phyloP scores from a whole-genome alignment of 2,113 vertebrate species.

The Cebidichthys violaceus region DNA sequence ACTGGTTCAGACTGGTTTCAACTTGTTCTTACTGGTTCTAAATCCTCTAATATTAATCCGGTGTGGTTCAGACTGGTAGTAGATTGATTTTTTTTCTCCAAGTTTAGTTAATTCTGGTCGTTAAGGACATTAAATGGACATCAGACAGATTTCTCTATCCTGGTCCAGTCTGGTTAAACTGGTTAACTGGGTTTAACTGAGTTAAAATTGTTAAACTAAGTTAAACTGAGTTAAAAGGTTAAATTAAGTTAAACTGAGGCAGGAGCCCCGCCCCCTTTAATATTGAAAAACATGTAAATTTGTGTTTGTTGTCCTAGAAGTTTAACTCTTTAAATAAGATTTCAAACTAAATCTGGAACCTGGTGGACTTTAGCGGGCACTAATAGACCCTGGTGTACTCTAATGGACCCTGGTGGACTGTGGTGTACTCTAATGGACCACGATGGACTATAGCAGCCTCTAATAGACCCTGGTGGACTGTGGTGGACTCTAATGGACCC shows the following conservation, averaged over 20 bases:
- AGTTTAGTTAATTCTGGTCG: neutral
- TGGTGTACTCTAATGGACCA: neutral
- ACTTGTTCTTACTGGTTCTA: neutral
- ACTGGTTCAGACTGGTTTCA: neutral
- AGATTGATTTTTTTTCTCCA: too few species aligned
- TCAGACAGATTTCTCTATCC: neutral
- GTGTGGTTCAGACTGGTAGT: neutral
- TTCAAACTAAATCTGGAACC: neutral
- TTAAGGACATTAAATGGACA: constrained; percentile 10
- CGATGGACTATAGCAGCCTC: neutral
- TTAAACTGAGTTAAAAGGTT: neutral
- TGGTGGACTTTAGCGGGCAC: neutral
- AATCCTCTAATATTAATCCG: too few species aligned
- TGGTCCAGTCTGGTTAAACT: neutral
- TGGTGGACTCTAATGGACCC: neutral
- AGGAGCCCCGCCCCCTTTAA: too few species aligned
- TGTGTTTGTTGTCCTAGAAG: neutral
- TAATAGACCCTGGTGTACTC: neutral
- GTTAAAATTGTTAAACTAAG: neutral
- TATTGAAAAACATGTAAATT: neutral
- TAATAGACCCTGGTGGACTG: neutral
- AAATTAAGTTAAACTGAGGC: too few species aligned
- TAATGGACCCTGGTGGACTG: neutral
- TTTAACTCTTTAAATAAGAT: neutral
- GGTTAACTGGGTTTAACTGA: too few species aligned